phyloP scores from a whole-genome alignment of 2,797 vertebrate genomes.

The Acipenser ruthenus region DNA sequence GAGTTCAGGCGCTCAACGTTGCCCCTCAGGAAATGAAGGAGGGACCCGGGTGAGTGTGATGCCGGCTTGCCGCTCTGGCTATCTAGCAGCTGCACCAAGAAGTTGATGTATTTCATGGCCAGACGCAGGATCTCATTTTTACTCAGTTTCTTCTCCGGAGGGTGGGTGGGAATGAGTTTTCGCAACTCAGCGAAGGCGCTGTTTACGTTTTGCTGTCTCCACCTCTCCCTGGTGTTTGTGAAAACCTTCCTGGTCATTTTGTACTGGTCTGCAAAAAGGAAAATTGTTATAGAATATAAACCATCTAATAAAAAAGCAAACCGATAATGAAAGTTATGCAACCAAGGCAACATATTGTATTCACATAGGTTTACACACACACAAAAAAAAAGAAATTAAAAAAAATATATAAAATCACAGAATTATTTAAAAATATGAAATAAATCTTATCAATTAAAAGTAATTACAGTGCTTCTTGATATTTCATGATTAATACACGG shows the following conservation, averaged over 20 bases:
- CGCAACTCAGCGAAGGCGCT: slow-evolving; percentile 87
- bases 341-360: no score
- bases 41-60: slow-evolving; percentile 44
- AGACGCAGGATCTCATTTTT: slow-evolving; percentile 94
- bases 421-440: no score
- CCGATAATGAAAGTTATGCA: no score
- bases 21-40: slow-evolving; percentile 61
- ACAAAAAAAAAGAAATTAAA: no score
- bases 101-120: slow-evolving; percentile 96
- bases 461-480: no score
- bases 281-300: no score
- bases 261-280: no score
- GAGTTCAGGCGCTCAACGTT: slow-evolving; percentile 62
- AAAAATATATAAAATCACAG: no score
- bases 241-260: slow-evolving; percentile 92
- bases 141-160: slow-evolving; percentile 95
- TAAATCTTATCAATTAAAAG: no score
- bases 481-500: no score
- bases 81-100: slow-evolving; percentile 83
- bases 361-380: no score
- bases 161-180: slow-evolving; percentile 93
- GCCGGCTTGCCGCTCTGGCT: slow-evolving; percentile 73
- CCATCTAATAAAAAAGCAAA: no score
- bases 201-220: slow-evolving; percentile 97
- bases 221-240: slow-evolving; percentile 86